Conservation (phyloP, 2,888 invertebrate species). For the Lasiommata megera region DNA sequence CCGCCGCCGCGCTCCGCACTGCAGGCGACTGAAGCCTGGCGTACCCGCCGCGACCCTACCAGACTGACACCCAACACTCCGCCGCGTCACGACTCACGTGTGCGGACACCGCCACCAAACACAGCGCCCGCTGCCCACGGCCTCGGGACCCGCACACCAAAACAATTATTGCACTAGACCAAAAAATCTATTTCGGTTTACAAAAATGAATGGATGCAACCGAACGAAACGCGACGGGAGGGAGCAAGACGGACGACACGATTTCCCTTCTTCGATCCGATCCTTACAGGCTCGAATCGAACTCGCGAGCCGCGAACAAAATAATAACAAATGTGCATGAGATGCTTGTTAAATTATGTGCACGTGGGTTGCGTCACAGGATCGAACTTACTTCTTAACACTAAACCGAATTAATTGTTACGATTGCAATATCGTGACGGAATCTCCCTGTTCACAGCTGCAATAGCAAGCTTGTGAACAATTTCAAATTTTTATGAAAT, state of each 20-base stretch:
- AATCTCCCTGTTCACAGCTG: slow-evolving; percentile 50
- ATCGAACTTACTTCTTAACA: slow-evolving; percentile 51
- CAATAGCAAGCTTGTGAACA: slow-evolving; percentile 57
- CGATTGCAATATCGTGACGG: slow-evolving; percentile 51
- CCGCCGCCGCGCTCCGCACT: slow-evolving; percentile 66
- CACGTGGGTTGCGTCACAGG: slow-evolving; percentile 79
- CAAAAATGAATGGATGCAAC: slow-evolving; percentile 50
- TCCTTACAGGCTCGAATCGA: slow-evolving; percentile 78
- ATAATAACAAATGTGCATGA: slow-evolving; percentile 87
- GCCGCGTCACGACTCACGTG: slow-evolving; percentile 61
- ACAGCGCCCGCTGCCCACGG: slow-evolving; percentile 46
- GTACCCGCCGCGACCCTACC: slow-evolving; percentile 54
- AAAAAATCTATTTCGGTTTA: slow-evolving; percentile 55
- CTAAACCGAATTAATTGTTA: slow-evolving; percentile 47
- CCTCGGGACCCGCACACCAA: slow-evolving; percentile 47
- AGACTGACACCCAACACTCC: slow-evolving; percentile 75
- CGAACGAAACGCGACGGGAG: slow-evolving; percentile 50
- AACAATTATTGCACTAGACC: slow-evolving; percentile 54
- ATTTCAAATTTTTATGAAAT: slow-evolving; percentile 69
- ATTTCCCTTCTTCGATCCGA: slow-evolving; percentile 66
- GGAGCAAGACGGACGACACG: slow-evolving; percentile 64
- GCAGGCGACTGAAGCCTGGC: slow-evolving; percentile 50
- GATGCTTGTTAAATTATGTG: slow-evolving; percentile 72
- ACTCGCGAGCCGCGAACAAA: slow-evolving; percentile 85
- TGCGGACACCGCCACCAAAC: slow-evolving; percentile 52